phyloP scores from a whole-genome alignment of 2,888 invertebrate species.

The Phengaris alcon region DNA sequence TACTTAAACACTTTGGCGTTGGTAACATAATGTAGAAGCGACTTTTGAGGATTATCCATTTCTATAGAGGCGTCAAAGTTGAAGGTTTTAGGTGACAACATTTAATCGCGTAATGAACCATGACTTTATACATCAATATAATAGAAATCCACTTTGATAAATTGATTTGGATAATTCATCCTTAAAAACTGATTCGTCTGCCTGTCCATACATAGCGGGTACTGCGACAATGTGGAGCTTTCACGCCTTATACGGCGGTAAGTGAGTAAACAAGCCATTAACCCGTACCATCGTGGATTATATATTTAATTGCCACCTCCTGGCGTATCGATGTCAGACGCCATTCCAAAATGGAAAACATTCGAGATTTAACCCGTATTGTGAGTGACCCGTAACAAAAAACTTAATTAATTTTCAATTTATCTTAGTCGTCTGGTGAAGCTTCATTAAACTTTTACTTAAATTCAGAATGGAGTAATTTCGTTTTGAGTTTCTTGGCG shows the following conservation, averaged over 20 bases:
- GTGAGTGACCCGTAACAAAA: constrained; percentile 29
- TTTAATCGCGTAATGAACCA: not conserved
- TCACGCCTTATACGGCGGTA: constrained; percentile 72
- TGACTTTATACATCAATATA: constrained; percentile 7
- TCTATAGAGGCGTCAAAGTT: not conserved
- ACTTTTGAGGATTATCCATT: not conserved
- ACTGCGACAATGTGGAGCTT: constrained; percentile 73
- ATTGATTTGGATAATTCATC: constrained; percentile 31
- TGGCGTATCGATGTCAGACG: constrained; percentile 44
- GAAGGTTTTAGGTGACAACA: constrained; percentile 1
- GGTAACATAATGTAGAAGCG: not conserved
- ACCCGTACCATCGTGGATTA: constrained; percentile 63
- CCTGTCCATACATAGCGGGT: constrained; percentile 56
- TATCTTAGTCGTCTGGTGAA: not conserved
- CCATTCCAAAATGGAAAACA: constrained; percentile 31
- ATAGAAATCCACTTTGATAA: constrained; percentile 2
- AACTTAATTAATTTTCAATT: constrained; percentile 20
- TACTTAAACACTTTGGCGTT: not conserved
- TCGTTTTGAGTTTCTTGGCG: not conserved
- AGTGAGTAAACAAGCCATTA: constrained; percentile 70
- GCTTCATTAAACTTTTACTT: constrained; percentile 14
- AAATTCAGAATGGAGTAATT: not conserved
- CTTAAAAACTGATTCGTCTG: constrained; percentile 56
- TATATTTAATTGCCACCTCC: constrained; percentile 68
- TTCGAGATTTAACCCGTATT: constrained; percentile 32